These are phyloP conservation scores for Anorthoa munda DNA, from an alignment of 2,888 invertebrate genomes.

Conservation along the genomic window DNA sequence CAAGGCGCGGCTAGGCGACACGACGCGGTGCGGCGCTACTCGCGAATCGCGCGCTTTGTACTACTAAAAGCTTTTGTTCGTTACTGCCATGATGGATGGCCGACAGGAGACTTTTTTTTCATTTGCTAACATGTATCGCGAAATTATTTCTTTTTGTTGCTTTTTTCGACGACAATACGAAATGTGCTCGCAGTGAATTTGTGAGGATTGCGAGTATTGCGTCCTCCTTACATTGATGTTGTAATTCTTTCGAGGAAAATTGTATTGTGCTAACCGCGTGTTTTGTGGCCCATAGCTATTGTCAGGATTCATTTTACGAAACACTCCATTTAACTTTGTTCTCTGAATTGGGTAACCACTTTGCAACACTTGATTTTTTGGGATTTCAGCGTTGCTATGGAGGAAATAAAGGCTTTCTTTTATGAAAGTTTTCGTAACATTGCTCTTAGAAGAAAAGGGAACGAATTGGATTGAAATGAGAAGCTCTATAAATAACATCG, in stretches of 20 bases:
- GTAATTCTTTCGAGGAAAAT: constrained; percentile 35
- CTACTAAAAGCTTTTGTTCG: constrained; percentile 76
- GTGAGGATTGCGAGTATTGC: constrained; percentile 46
- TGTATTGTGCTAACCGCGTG: constrained; percentile 19
- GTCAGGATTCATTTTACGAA: constrained; percentile 17
- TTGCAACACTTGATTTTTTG: constrained; percentile 7
- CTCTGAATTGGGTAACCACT: not conserved
- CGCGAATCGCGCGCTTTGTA: constrained; percentile 59
- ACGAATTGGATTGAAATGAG: not conserved
- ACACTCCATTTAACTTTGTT: constrained; percentile 21
- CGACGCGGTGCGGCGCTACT: constrained; percentile 23
- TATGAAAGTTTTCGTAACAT: constrained; percentile 4
- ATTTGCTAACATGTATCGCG: constrained; percentile 71
- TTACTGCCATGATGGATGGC: constrained; percentile 73
- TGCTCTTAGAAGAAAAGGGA: not conserved
- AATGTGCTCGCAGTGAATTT: constrained; percentile 54
- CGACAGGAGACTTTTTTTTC: constrained; percentile 71
- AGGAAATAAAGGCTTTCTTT: not conserved
- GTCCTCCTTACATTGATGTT: constrained; percentile 35
- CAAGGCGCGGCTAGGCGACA: constrained; percentile 22
- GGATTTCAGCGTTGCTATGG: not conserved
- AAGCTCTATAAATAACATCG: not conserved
- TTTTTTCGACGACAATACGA: constrained; percentile 55
- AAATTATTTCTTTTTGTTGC: constrained; percentile 66
- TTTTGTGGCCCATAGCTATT: not conserved